Evolutionary conservation across 1,140 invertebrate genomes (phyloP).

Genomic region (Pseudomyrmex cubaensis): DNA sequence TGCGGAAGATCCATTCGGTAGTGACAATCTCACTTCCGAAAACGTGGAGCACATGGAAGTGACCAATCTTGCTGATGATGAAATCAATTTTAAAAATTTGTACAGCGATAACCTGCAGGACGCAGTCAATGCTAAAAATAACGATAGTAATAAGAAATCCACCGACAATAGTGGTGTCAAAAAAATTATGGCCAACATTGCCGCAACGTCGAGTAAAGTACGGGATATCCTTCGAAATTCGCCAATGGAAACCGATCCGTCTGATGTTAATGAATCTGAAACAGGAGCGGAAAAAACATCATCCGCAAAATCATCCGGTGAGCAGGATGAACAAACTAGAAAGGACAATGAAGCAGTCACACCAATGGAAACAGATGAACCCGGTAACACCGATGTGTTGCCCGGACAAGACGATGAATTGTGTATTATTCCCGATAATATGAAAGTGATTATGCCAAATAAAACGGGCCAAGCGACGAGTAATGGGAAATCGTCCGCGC

Average conservation of each 20-base stretch:
- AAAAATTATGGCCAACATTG: conserved; percentile 30
- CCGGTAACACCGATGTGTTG: conserved; percentile 73
- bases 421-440: conserved; percentile 83
- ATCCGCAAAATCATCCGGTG: conserved; percentile 28
- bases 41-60: conserved; percentile 76
- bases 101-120: conserved; percentile 79
- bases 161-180: conserved; percentile 8
- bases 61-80: conserved; percentile 68
- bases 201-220: neutral
- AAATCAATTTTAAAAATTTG: conserved; percentile 75
- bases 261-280: conserved; percentile 8
- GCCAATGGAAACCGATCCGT: neutral
- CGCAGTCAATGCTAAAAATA: conserved; percentile 72
- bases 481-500: conserved; percentile 33
- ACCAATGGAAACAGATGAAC: conserved; percentile 70
- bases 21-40: conserved; percentile 77
- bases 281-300: conserved; percentile 14
- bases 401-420: conserved; percentile 83
- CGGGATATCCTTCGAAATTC: conserved; percentile 19
- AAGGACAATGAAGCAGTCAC: conserved; percentile 60
- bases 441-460: conserved; percentile 78
- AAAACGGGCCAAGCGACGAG: conserved; percentile 48
- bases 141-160: conserved; percentile 38
- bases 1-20: conserved; percentile 83
- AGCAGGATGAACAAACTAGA: conserved; percentile 51